These are phyloP conservation scores for Conus betulinus DNA, from an alignment of 1,140 invertebrate species.

Conservation along the genomic window DNA sequence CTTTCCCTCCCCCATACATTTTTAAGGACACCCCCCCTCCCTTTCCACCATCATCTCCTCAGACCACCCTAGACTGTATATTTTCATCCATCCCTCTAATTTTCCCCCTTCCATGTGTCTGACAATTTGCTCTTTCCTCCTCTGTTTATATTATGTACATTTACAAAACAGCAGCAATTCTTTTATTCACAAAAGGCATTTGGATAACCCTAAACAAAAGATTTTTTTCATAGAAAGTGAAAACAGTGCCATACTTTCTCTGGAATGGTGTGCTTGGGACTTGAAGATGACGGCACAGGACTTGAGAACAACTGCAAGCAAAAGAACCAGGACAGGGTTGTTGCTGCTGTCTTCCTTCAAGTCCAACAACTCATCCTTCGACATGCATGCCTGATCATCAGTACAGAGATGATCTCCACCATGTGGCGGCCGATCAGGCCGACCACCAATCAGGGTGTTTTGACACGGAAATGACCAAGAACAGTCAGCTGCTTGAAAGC, in stretches of 20 bases:
- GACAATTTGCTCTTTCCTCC: too few relatives aligned
- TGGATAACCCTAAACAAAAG: too few relatives aligned
- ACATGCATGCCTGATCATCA: neutral
- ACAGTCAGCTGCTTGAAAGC: neutral
- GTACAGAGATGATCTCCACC: neutral
- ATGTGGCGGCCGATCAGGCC: neutral
- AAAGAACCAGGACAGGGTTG: slow-evolving; percentile 14
- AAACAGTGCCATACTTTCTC: neutral
- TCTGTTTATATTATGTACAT: too few relatives aligned
- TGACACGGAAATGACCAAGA: slow-evolving; percentile 14
- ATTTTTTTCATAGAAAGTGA: neutral
- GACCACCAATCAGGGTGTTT: slow-evolving; percentile 16
- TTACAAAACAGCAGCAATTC: too few relatives aligned
- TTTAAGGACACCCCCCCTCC: too few relatives aligned
- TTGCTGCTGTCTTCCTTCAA: neutral
- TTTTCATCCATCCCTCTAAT: too few relatives aligned
- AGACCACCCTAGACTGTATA: too few relatives aligned
- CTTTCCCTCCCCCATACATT: too few relatives aligned
- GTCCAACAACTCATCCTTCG: neutral
- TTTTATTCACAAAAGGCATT: too few relatives aligned
- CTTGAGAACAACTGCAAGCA: slow-evolving; percentile 5
- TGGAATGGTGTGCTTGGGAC: neutral
- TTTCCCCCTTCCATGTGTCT: too few relatives aligned
- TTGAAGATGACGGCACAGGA: slow-evolving; percentile 12
- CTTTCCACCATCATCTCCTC: too few relatives aligned